Conservation (phyloP, 2,888 invertebrate species). For the Gymnosoma rotundatum region DNA sequence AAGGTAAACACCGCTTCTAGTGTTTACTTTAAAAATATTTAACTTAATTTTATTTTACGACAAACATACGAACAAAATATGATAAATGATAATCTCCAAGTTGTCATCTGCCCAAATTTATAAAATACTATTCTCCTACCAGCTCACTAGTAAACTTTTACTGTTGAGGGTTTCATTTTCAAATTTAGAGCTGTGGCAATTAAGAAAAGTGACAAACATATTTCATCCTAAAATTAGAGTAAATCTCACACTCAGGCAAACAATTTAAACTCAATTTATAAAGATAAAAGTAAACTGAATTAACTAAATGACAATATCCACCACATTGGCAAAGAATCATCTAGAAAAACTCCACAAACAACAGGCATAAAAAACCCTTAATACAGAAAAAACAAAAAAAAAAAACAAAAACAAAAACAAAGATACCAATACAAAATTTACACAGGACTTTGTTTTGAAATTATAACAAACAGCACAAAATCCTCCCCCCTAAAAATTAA, state of each 20-base stretch:
- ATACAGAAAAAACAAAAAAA: not conserved
- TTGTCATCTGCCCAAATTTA: conserved; percentile 50
- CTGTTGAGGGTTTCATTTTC: not conserved
- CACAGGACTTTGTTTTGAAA: conserved; percentile 44
- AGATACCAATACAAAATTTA: conserved; percentile 37
- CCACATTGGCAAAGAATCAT: conserved; percentile 35
- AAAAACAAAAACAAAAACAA: not conserved
- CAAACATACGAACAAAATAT: not conserved
- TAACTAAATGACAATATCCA: conserved; percentile 53
- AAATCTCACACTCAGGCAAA: conserved; percentile 61
- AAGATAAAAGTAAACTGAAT: conserved; percentile 68
- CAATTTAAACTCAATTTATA: conserved; percentile 67
- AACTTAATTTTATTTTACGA: not conserved
- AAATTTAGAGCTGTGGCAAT: conserved; percentile 59
- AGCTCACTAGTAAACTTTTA: not conserved
- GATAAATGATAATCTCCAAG: conserved; percentile 38
- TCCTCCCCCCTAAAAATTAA: conserved; percentile 29
- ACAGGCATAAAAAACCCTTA: conserved; percentile 23
- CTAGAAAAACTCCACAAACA: conserved; percentile 32
- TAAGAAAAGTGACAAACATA: conserved; percentile 72
- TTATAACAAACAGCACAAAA: conserved; percentile 28
- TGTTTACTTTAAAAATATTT: too few relatives aligned
- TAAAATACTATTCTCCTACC: conserved; percentile 7
- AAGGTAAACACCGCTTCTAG: too few relatives aligned
- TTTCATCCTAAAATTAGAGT: conserved; percentile 67